Evolutionary conservation across 2,113 vertebrate species (phyloP).

Genomic region (Macroglossus sobrinus): DNA sequence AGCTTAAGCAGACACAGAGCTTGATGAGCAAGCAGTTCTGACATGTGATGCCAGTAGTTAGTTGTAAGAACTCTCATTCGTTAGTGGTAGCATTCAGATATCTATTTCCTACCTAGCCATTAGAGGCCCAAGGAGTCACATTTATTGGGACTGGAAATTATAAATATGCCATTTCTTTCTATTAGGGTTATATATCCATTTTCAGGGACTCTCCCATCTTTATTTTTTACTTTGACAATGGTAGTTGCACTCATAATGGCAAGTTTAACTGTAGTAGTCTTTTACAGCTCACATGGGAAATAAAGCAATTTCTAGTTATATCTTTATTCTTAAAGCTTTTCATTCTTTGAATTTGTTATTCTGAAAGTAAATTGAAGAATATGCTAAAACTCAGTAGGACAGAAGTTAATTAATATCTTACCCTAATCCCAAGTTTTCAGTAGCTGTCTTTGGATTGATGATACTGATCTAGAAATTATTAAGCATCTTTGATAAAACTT

Average conservation of each 20-base stretch:
- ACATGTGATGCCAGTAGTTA: background rate
- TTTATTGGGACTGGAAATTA: background rate
- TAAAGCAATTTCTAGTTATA: slow-evolving; percentile 7
- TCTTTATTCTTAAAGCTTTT: background rate
- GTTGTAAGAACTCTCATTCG: background rate
- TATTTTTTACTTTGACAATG: background rate
- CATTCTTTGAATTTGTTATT: background rate
- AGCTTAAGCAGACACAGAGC: background rate
- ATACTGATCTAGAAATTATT: slow-evolving; percentile 20
- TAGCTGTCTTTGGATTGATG: background rate
- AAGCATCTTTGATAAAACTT: background rate
- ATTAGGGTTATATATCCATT: background rate
- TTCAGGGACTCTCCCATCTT: background rate
- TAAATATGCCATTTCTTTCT: background rate
- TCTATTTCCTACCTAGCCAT: background rate
- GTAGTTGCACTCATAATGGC: background rate
- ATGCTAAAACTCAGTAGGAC: background rate
- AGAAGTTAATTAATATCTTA: background rate
- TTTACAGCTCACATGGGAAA: background rate
- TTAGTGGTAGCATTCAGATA: background rate
- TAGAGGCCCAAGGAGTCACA: background rate
- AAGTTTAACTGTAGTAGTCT: background rate
- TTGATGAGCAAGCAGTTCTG: background rate
- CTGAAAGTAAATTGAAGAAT: slow-evolving; percentile 8
- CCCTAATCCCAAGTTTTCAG: background rate